Evolutionary conservation across 2,797 vertebrate species (phyloP), one percentile per base, ranked within the genome.

Genomic region (Parauchenoglanis ngamensis): DNA sequence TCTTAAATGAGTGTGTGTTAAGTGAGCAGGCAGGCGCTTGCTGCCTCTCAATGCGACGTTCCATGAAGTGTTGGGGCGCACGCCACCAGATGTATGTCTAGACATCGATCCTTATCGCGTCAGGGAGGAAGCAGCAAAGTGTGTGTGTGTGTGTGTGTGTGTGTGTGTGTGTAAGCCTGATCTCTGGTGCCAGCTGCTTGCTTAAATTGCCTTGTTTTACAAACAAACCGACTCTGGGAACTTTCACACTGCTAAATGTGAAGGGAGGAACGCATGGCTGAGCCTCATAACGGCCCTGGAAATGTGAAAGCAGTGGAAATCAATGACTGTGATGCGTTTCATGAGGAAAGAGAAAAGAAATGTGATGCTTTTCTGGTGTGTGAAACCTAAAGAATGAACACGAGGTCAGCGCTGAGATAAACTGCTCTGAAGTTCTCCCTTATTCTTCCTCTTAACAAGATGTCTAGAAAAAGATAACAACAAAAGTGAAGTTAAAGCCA

Each of bases 151-250:
- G 75, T 78, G 80, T 63, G 75, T 61, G 81, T 61, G 21, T 40
- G 75, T 63, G 65, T 87, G 88, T 40, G 40, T 40, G 40, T 83
- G 87, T 85, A 79, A 85, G 73, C 70, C 68, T 86, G 85, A 90
- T 88, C 90, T 91, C 91, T 88, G 87, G 85, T 86, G 87, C 67
- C 90, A 92, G 89, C 90, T 90, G 93, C 88, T 90, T 76, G 85
- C 82, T 89, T 90, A 86, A 89, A 88, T 91, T 90, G 91, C 89
- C 89, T 89, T 90, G 88, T 92, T 89, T 91, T 89, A 92, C 65
- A 90, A 88, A 90, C 91, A 88, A 91, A 75, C 88, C 65, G 84
- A 82, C 89, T 93, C 73, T 87, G 54, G 73, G 88, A 92, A 91
- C 87, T 90, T 90, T 90, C 91, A 72, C 67, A 86, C 61, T 76